phyloP scores from a whole-genome alignment of 2,797 vertebrate species.

The Catharus ustulatus region DNA sequence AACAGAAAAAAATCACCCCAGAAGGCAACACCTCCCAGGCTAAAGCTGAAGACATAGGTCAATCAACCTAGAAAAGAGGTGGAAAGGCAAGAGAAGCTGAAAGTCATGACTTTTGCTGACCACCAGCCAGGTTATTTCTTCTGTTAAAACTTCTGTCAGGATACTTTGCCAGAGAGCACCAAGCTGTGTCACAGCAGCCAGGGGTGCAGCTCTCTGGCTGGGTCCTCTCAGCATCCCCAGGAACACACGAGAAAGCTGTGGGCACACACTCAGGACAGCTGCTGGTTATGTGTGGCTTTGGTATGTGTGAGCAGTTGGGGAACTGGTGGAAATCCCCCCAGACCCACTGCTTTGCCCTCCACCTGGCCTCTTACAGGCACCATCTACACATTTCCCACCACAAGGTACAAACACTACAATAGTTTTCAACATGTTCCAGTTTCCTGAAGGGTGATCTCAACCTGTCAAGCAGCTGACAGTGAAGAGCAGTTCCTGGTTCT shows the following conservation, averaged over 20 bases:
- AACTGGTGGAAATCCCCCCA: not conserved
- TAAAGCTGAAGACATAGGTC: not conserved
- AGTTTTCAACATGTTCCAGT: not conserved
- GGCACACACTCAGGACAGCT: not conserved
- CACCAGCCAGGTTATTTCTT: not conserved
- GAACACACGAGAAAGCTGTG: not conserved
- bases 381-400: not conserved
- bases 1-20: not conserved
- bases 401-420: not conserved
- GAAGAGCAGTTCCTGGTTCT: not conserved
- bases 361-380: not conserved
- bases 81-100: not conserved
- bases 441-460: not conserved
- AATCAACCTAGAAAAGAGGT: not conserved
- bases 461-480: not conserved
- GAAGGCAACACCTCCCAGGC: not conserved
- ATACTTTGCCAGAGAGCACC: not conserved
- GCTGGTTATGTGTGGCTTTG: rapidly evolving
- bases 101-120: not conserved
- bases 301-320: rapidly evolving
- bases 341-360: not conserved
- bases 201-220: not conserved
- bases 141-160: not conserved
- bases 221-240: not conserved
- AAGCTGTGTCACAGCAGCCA: not conserved